Base-by-base conservation (phyloP, 2,797 vertebrate species). In the Acrossocheilus wenchowensis region DNA sequence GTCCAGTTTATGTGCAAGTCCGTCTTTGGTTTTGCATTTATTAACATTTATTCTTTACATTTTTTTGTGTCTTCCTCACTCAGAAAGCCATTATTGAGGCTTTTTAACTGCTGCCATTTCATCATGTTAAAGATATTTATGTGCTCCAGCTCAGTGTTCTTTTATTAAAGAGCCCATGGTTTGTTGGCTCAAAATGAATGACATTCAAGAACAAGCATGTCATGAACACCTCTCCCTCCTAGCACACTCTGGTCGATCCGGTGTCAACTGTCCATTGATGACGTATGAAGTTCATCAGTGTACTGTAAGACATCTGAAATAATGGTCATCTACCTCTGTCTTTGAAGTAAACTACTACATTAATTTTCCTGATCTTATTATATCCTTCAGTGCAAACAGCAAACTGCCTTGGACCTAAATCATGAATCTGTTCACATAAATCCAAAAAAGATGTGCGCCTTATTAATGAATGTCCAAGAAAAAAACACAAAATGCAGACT, bases 281-380 rank as follows among this genome's bases (percentile, higher is more conserved):
- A 57, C 19, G 36, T 10, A 52, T 62, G 69, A 74, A 75, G 72
- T 77, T 78, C 6, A 50, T 64, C n/a, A 66, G 54, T 66, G 72
- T 77, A 66, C 57, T 84, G 82, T 64, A 84, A 52, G n/a, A 26
- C 71, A 10, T 75, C 23, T 2, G 17, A 83, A 74, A 66, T n/a
- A 66, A 73, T 43, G 39, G 43, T 77, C 50, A 52, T 85, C 83
- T 78, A 85, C 74, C 74, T 78, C 83, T 39, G 62, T 75, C 82
- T 75, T 83, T 48, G 17, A 74, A 83, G 81, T 83, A 83, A 83
- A 83, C n/a, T 19, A 43, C 68, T 43, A 71, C 15, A 21, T 43
- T 17, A 19, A n/a, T 48, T 68, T 69, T 78, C 30, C 48, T 85
- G n/a, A 78, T 41, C 17, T 36, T 68, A 26, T 78, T 77, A 7